Percentiles rank a stretch among this genome's conserved stretches.
Evolutionary conservation across 2,888 invertebrate genomes (phyloP).

Genomic region (Noctua janthe): DNA sequence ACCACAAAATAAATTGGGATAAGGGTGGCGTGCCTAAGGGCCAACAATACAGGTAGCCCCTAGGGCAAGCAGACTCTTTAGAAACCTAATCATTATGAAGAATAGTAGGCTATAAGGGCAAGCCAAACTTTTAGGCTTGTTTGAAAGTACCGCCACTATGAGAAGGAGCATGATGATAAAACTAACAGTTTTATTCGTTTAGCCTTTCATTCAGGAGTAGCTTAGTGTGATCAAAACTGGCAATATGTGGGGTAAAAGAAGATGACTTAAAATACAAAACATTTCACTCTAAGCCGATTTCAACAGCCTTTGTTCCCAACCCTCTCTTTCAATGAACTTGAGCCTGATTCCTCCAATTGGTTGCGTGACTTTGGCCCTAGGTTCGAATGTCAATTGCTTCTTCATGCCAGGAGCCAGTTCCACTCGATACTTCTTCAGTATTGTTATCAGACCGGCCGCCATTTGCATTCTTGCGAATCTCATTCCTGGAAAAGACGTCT

Average conservation of each 20-base stretch:
- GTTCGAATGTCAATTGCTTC: constrained; percentile 44
- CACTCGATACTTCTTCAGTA: constrained; percentile 73
- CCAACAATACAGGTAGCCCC: too few relatives aligned
- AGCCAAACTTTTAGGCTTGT: too few relatives aligned
- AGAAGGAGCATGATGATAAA: neutral
- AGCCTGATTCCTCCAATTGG: constrained; percentile 53
- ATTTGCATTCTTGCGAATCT: constrained; percentile 78
- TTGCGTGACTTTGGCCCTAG: constrained; percentile 38
- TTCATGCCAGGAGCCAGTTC: constrained; percentile 69
- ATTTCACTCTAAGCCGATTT: constrained; percentile 20
- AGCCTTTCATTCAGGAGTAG: neutral
- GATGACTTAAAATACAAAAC: neutral
- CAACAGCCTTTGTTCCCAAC: constrained; percentile 56
- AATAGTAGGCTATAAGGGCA: too few relatives aligned
- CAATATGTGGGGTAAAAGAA: neutral
- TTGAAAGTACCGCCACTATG: too few relatives aligned
- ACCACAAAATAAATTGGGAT: neutral
- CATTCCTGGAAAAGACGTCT: constrained; percentile 56
- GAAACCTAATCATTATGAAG: too few relatives aligned
- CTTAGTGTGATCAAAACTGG: neutral
- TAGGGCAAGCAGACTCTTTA: too few relatives aligned
- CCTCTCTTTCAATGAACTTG: constrained; percentile 55
- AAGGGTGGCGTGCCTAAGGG: too few relatives aligned
- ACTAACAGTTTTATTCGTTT: neutral
- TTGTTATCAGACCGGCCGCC: constrained; percentile 71